Conservation (phyloP, 2,113 vertebrate species). For the Malurus melanocephalus region DNA sequence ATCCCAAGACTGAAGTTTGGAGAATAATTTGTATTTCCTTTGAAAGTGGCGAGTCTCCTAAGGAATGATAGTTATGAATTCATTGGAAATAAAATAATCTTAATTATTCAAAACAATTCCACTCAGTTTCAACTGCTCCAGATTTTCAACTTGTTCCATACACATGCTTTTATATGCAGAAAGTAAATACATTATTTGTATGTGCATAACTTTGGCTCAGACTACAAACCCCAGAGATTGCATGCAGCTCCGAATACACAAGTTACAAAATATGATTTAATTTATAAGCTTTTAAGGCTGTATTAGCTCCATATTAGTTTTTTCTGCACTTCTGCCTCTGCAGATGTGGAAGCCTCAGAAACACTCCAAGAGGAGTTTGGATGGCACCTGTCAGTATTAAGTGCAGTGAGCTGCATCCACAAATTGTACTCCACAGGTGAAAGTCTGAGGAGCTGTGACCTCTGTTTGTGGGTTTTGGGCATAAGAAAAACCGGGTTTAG, state of each 20-base stretch:
- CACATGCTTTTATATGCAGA: not conserved
- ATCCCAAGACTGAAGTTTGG: not conserved
- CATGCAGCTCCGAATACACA: not conserved
- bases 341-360: not conserved
- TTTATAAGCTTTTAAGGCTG: not conserved
- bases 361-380: not conserved
- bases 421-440: not conserved
- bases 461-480: not conserved
- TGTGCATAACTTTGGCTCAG: not conserved
- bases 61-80: not conserved
- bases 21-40: not conserved
- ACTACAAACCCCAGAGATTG: not conserved
- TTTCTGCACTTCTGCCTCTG: not conserved
- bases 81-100: not conserved
- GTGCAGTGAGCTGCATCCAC: not conserved
- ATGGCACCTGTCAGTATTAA: not conserved
- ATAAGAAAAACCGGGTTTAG: not conserved
- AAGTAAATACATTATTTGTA: slow-evolving; percentile 12
- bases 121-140: not conserved
- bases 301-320: not conserved
- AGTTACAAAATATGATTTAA: not conserved
- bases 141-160: not conserved
- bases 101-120: not conserved
- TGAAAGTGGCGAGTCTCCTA: not conserved
- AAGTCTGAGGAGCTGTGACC: not conserved